Base-by-base conservation (phyloP, 1,140 invertebrate species). In the Sesamia nonagrioides region DNA sequence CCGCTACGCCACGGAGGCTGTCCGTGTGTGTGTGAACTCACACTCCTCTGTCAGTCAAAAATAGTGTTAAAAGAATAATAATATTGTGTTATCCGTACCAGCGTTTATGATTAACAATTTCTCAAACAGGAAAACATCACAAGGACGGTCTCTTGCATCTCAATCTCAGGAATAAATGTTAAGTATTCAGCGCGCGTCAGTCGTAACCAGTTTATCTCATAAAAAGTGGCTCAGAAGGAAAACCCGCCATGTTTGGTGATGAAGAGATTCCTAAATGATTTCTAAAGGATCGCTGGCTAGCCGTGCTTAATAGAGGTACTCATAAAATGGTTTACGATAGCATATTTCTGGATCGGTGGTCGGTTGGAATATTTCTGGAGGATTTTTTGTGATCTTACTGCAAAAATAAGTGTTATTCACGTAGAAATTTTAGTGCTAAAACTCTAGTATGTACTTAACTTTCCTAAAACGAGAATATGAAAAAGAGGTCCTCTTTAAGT, bases 241-340 rank as follows among this genome's bases (percentile, higher is more conserved):
- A 27, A 6, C 56, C 56, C 3, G 35, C 13, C 4, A 37, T n/a
- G 35, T 40, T 61, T 40, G 33, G n/a, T n/a, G n/a, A 61, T 61
- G 60, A 61, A 61, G 60, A 37, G 60, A 61, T 61, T 61, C 60
- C 33, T 61, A 61, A 61, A 40, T 40, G 35, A 61, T 40, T 61
- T 37, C 60, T 35, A 37, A 33, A 17, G 60, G n/a, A 21, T 33
- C 60, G 35, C 33, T 6, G 56, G 27, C 56, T 58, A 58, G 0
- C 45, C 45, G 5, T 48, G 11, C 15, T 48, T 48, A 13, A 48
- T 48, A 18, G 52, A 27, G 52, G n/a, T 21, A 18, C 7, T 21
- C 35, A 40, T 61, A 61, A 61, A 61, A 61, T 40, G 35, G 33
- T 61, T 61, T 61, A 61, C 40, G 60, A 40, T 35, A n/a, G 33